These are phyloP conservation scores for Chunga burmeisteri DNA, from an alignment of 2,113 vertebrate genomes.

Conservation along the genomic window DNA sequence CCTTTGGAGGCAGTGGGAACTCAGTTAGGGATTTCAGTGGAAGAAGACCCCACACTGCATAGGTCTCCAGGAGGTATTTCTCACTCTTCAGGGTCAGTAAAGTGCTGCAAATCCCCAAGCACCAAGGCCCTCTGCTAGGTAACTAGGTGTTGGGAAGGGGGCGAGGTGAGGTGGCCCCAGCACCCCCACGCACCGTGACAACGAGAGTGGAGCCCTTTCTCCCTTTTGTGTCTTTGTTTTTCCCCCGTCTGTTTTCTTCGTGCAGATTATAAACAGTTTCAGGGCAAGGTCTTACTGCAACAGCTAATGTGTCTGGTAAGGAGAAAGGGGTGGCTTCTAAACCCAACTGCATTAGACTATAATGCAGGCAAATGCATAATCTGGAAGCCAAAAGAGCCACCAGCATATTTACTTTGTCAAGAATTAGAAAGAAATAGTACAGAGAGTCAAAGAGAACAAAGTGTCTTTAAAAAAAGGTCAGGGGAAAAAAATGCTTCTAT, in stretches of 20 bases:
- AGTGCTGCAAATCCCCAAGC: neutral
- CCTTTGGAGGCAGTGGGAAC: neutral
- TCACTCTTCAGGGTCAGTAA: neutral
- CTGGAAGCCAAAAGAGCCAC: neutral
- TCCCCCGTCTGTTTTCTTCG: neutral
- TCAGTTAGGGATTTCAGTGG: neutral
- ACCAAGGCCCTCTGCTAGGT: neutral
- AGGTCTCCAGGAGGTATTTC: neutral
- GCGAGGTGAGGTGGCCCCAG: neutral
- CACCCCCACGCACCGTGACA: neutral
- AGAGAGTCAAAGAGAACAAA: neutral
- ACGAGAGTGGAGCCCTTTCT: neutral
- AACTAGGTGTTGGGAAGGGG: neutral
- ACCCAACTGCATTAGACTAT: neutral
- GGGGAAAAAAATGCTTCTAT: neutral
- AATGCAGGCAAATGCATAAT: neutral
- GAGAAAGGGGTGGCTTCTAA: neutral
- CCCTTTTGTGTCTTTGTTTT: neutral
- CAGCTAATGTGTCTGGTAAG: fast-evolving
- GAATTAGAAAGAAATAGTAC: neutral
- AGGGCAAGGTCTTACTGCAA: neutral
- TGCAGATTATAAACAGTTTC: neutral
- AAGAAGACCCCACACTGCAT: neutral
- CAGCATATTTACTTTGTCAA: neutral
- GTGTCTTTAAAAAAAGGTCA: neutral